phyloP scores from a whole-genome alignment of 2,113 vertebrate species.

The Theropithecus gelada region DNA sequence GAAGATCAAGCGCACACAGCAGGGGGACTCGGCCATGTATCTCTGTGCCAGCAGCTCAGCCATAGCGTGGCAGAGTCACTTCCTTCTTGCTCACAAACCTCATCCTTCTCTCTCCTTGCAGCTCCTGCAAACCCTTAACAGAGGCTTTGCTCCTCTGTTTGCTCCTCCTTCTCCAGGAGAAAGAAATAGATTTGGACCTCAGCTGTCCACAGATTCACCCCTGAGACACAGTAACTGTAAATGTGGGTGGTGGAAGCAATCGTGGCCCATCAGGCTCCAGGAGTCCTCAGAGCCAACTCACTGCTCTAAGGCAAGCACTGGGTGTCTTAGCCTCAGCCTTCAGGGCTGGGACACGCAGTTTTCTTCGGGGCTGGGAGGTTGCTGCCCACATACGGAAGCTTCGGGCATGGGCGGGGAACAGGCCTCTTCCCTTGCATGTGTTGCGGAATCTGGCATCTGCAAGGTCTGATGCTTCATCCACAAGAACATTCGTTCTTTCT shows the following conservation, averaged over 20 bases:
- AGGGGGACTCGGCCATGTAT: fast-evolving
- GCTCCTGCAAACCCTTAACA: neutral
- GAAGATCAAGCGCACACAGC: neutral
- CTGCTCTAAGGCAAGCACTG: fast-evolving
- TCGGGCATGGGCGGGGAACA: fast-evolving
- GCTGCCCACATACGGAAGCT: fast-evolving
- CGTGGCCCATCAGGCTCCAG: fast-evolving
- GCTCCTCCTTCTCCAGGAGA: fast-evolving
- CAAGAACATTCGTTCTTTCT: neutral
- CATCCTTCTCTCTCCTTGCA: neutral
- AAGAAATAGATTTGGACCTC: neutral
- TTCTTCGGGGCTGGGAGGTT: neutral
- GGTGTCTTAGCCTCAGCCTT: too few relatives aligned
- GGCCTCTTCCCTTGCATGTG: neutral
- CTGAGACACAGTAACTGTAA: neutral
- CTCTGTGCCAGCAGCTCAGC: constrained; percentile 1
- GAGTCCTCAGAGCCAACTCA: too few relatives aligned
- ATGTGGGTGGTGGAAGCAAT: too few relatives aligned
- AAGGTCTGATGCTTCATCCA: neutral
- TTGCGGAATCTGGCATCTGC: neutral
- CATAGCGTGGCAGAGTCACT: neutral
- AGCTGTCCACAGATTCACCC: neutral
- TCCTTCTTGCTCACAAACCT: neutral
- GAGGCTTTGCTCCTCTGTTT: neutral
- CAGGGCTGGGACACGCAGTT: fast-evolving